phyloP scores from a whole-genome alignment of 2,888 invertebrate species.

The Sicus ferrugineus region DNA sequence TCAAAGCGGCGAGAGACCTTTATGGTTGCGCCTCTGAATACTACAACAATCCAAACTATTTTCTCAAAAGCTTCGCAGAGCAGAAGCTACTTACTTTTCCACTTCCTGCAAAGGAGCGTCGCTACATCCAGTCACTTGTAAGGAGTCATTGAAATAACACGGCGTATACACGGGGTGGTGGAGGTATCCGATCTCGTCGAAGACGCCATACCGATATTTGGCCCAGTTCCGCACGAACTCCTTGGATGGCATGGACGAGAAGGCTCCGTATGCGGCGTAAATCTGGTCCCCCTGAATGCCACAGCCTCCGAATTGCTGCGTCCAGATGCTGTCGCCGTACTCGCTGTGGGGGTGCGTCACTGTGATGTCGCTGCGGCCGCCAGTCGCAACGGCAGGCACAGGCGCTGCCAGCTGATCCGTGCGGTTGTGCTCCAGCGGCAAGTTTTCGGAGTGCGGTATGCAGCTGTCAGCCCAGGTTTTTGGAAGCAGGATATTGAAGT shows the following conservation, averaged over 20 bases:
- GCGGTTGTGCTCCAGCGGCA: slow-evolving; percentile 50
- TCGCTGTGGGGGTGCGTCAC: slow-evolving; percentile 67
- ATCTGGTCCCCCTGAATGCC: slow-evolving; percentile 69
- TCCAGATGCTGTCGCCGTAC: slow-evolving; percentile 68
- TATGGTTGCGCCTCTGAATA: too few species aligned
- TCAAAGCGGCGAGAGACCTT: too few species aligned
- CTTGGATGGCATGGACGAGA: slow-evolving; percentile 58
- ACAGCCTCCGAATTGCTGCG: slow-evolving; percentile 71
- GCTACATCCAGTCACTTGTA: slow-evolving; percentile 66
- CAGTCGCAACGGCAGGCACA: slow-evolving; percentile 58
- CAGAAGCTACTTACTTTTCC: slow-evolving; percentile 20
- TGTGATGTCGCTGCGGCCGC: slow-evolving; percentile 68
- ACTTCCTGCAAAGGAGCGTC: slow-evolving; percentile 52
- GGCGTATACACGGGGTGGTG: slow-evolving; percentile 70
- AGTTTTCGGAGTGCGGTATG: slow-evolving; percentile 51
- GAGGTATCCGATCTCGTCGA: slow-evolving; percentile 71
- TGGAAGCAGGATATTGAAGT: slow-evolving; percentile 70
- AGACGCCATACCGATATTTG: slow-evolving; percentile 74
- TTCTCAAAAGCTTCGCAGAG: too few species aligned
- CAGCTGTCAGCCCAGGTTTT: slow-evolving; percentile 68
- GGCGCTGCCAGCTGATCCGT: neutral
- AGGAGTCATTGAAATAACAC: slow-evolving; percentile 64
- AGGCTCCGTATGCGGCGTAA: slow-evolving; percentile 65
- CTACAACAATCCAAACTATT: too few species aligned
- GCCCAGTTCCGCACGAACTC: slow-evolving; percentile 71